A percentile compares a stretch with the other conserved stretches of the same genome.
Conservation (phyloP, 2,888 invertebrate species). For the Scaeva pyrastri region DNA sequence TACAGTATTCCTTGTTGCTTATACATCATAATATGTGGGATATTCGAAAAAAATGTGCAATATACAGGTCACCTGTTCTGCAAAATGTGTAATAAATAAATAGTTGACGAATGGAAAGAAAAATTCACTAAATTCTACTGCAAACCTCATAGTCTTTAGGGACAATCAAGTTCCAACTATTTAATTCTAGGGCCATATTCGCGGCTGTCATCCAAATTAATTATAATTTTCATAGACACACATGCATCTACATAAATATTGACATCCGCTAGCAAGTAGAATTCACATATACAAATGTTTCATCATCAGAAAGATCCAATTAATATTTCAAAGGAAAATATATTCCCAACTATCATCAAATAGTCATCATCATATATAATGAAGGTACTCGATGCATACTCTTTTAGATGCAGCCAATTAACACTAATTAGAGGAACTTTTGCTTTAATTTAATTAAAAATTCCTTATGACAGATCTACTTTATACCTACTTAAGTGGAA, state of each 20-base stretch:
- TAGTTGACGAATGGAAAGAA: too few species aligned
- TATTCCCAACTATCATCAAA: conserved; percentile 48
- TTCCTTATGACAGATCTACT: not conserved
- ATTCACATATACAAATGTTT: not conserved
- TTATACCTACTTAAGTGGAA: conserved; percentile 24
- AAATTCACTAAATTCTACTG: too few species aligned
- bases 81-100: too few species aligned
- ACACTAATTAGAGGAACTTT: conserved; percentile 62
- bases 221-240: not conserved
- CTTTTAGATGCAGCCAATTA: conserved; percentile 62
- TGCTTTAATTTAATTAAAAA: conserved; percentile 23
- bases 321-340: conserved; percentile 40
- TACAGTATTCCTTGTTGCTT: too few species aligned
- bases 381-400: too few species aligned
- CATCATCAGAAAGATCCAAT: conserved; percentile 45
- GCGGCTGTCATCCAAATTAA: not conserved
- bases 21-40: too few species aligned
- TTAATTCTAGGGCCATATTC: too few species aligned
- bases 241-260: not conserved
- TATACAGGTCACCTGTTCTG: too few species aligned
- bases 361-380: conserved; percentile 1
- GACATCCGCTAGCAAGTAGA: conserved; percentile 5
- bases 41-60: too few species aligned
- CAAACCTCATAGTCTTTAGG: too few species aligned
- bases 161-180: too few species aligned